Base-by-base conservation (phyloP, 2,797 vertebrate species). In the Enteromius unitaeniatus region DNA sequence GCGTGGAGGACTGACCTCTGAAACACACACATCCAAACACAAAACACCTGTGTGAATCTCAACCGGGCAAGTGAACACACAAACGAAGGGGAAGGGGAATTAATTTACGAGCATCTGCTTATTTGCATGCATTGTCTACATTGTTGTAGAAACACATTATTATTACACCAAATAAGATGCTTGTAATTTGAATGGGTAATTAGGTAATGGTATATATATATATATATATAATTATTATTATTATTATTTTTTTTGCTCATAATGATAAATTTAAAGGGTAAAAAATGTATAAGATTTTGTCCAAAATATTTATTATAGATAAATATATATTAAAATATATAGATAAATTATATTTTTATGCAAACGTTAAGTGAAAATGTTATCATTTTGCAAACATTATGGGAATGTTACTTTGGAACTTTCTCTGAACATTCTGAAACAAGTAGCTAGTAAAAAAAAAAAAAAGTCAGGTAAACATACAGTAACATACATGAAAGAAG, bases 1-100 rank as follows among this genome's bases (percentile, higher is more conserved):
- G 82, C 79, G 84, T 74, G 94, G 95, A 40, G 94, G 91, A 79
- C 90, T 96, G 87, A 97, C 84, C 34, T 89, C 97, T 97, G 47
- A 73, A 72, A 86, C n/a, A 81, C 6, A 73, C 15, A 79, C 45
- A 75, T 45, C 68, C 17, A 79, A 11, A 53, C 49, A 34, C 10
- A 53, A 74, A 28, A 75, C 51, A 82, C 62, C 5, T n/a, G 34
- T 23, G 13, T 76, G 34, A 21, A 14, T 75, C 72, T 55, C 73
- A 49, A 81, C 53, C 31, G 4, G 17, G 53, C 21, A 55, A n/a
- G 37, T 40, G 31, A 55, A 37, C 53, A 8, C 1, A 6, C 21
- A 75, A 55, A 55, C 4, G 13, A 75, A n/a, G n/a, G n/a, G n/a
- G n/a, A n/a, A 0, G 34, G 4, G 4, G 17, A 53, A 53, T n/a